Evolutionary conservation across 2,113 vertebrate species (phyloP).

Genomic region (Trichomycterus rosablanca): DNA sequence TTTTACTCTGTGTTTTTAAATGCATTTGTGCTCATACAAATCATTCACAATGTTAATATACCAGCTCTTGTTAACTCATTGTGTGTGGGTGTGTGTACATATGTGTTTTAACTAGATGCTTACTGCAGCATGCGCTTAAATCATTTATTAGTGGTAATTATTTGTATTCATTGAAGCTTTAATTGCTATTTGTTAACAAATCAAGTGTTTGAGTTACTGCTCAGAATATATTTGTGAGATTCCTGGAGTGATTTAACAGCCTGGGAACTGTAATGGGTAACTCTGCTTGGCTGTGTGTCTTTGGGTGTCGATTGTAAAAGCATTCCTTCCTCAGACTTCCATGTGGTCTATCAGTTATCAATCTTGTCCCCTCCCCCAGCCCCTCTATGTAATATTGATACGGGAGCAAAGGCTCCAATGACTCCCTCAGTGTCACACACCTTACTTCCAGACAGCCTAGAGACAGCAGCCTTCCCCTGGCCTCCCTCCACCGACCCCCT

Average conservation of each 20-base stretch:
- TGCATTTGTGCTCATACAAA: no score
- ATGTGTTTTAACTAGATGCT: slow-evolving; percentile 4
- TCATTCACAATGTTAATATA: no score
- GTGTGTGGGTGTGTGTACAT: slow-evolving; percentile 6
- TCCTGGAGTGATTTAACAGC: slow-evolving; percentile 36
- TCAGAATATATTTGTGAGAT: slow-evolving; percentile 16
- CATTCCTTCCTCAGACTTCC: slow-evolving; percentile 1
- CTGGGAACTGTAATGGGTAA: slow-evolving; percentile 33
- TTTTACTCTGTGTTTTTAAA: no score
- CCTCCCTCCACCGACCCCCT: not conserved
- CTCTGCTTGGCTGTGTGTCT: slow-evolving; percentile 28
- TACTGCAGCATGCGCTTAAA: not conserved
- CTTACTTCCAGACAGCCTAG: slow-evolving; percentile 36
- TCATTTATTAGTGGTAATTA: slow-evolving; percentile 25
- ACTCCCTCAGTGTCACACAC: slow-evolving; percentile 35
- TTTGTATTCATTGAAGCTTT: slow-evolving; percentile 27
- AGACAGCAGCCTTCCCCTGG: slow-evolving; percentile 39
- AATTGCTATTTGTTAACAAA: slow-evolving; percentile 24
- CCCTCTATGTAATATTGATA: slow-evolving; percentile 34
- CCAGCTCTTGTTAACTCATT: no score
- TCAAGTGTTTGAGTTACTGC: slow-evolving; percentile 35
- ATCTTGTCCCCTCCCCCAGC: not conserved
- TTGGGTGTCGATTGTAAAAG: slow-evolving; percentile 21
- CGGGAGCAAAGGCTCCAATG: not conserved
- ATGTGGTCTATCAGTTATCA: slow-evolving; percentile 15